These are phyloP conservation scores for Tretioscincus oriximinensis DNA, from an alignment of 2,113 vertebrate genomes.

Conservation along the genomic window DNA sequence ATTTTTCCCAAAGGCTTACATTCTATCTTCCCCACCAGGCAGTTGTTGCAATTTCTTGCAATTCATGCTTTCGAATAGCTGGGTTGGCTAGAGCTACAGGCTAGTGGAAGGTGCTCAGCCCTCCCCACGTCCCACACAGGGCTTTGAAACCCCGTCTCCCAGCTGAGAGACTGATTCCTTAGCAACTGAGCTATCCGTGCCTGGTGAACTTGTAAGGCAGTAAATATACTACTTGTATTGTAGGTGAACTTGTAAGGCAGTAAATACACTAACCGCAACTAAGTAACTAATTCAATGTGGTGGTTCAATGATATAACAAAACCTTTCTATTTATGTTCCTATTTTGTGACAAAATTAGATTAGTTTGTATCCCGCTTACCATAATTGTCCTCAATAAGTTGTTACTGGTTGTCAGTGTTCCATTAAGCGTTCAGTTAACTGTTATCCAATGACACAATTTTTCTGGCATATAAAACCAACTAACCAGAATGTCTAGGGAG, in stretches of 20 bases:
- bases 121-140: too few species aligned
- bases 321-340: not conserved
- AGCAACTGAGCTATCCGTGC: too few species aligned
- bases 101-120: too few species aligned
- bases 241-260: not conserved
- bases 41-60: too few species aligned
- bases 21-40: too few species aligned
- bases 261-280: not conserved
- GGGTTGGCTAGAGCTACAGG: too few species aligned
- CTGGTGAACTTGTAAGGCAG: too few species aligned
- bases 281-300: not conserved
- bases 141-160: too few species aligned
- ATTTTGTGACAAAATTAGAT: not conserved
- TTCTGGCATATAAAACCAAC: conserved; percentile 68
- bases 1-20: too few species aligned
- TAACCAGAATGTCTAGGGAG: conserved; percentile 66
- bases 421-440: conserved; percentile 70
- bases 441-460: conserved; percentile 65
- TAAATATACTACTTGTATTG: too few species aligned
- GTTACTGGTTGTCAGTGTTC: conserved; percentile 58
- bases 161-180: too few species aligned
- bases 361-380: conserved; percentile 27
- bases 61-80: too few species aligned
- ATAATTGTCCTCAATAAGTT: conserved; percentile 56
- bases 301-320: not conserved